A percentile compares a stretch with the other conserved stretches of the same genome.
Conservation (phyloP, 2,888 invertebrate genomes). For the Pyralis farinalis region DNA sequence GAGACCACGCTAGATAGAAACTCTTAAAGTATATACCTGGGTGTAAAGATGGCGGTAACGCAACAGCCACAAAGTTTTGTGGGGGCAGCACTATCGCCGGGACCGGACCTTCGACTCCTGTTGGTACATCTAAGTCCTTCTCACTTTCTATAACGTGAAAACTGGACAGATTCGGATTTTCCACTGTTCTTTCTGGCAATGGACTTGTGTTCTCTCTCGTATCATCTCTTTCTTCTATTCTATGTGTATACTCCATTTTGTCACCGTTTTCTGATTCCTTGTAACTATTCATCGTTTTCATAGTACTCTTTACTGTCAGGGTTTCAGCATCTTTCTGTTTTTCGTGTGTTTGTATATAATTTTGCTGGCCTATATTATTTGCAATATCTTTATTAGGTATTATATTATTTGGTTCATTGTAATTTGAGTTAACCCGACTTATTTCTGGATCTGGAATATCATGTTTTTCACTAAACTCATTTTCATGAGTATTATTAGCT, state of each 20-base stretch:
- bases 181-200: slow-evolving; percentile 19
- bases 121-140: slow-evolving; percentile 69
- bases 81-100: slow-evolving; percentile 61
- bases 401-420: no score
- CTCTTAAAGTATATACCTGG: no score
- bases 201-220: slow-evolving; percentile 8
- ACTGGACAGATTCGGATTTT: slow-evolving; percentile 45
- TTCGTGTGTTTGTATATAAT: no score
- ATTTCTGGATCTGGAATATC: no score
- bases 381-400: no score
- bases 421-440: no score
- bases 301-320: no score
- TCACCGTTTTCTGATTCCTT: no score
- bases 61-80: slow-evolving; percentile 28
- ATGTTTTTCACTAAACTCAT: background rate
- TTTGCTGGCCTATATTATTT: no score
- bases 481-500: slow-evolving; percentile 5
- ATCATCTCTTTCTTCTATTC: slow-evolving; percentile 14
- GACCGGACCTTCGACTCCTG: slow-evolving; percentile 66
- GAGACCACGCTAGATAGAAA: no score
- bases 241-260: slow-evolving; percentile 13
- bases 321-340: no score
- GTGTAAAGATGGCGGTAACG: slow-evolving; percentile 19
- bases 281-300: no score
- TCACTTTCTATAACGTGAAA: slow-evolving; percentile 70